Evolutionary conservation across 2,797 vertebrate species (phyloP).

Genomic region (Sebastes steindachneri): DNA sequence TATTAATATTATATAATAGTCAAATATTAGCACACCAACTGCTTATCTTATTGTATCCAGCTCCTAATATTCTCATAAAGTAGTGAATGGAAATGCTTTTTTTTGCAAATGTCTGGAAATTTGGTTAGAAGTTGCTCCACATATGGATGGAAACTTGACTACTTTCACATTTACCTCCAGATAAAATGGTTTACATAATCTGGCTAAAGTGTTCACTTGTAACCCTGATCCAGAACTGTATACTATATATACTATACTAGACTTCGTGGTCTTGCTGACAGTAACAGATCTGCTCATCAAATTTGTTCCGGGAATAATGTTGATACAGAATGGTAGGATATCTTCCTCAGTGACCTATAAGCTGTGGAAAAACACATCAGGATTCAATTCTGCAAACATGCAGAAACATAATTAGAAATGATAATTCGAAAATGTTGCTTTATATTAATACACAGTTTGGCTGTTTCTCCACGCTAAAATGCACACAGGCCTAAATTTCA

Average conservation of each 20-base stretch:
- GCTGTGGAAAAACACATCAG: background rate
- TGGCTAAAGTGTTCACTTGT: background rate
- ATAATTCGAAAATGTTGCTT: slow-evolving; percentile 16
- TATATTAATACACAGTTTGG: slow-evolving; percentile 4
- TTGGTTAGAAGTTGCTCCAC: background rate
- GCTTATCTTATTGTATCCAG: no score
- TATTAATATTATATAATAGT: no score
- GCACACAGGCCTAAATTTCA: background rate
- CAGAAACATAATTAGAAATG: slow-evolving; percentile 30
- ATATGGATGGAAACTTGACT: background rate
- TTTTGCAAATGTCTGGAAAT: background rate
- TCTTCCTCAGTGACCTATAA: background rate
- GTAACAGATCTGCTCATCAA: background rate
- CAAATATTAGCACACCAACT: no score
- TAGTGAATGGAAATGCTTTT: background rate
- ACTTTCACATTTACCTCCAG: background rate
- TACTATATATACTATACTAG: no score
- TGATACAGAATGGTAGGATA: background rate
- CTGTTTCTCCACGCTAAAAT: background rate
- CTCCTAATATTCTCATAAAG: background rate
- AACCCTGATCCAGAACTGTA: background rate
- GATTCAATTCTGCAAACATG: slow-evolving; percentile 25
- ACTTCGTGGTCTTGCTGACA: background rate
- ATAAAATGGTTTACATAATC: background rate
- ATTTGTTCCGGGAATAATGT: background rate